Conservation (phyloP, 2,113 vertebrate species). For the Lagopus leucura region DNA sequence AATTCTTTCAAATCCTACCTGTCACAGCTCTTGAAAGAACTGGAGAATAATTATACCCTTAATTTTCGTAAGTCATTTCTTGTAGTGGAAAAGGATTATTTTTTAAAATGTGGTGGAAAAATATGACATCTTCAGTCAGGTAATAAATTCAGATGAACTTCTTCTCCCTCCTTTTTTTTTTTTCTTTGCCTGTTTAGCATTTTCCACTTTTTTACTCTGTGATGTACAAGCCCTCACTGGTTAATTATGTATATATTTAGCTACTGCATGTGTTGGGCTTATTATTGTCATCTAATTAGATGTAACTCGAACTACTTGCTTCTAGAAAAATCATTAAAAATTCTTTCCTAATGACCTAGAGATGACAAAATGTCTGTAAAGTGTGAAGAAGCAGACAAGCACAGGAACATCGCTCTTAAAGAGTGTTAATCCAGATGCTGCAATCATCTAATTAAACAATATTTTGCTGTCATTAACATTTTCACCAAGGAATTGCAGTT, state of each 20-base stretch:
- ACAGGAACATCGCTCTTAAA: constrained; percentile 83
- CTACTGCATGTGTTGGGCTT: constrained; percentile 89
- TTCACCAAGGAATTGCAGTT: constrained; percentile 86
- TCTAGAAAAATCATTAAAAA: constrained; percentile 99
- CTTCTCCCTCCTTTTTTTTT: constrained; percentile 9
- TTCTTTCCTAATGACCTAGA: constrained; percentile 96
- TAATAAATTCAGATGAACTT: constrained; percentile 77
- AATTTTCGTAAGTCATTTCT: constrained; percentile 42
- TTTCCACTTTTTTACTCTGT: constrained; percentile 80
- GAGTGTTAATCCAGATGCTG: constrained; percentile 91
- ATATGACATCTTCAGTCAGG: constrained; percentile 65
- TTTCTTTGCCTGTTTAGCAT: constrained; percentile 78
- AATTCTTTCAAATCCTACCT: constrained; percentile 29
- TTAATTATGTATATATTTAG: constrained; percentile 99
- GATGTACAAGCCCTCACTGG: constrained; percentile 86
- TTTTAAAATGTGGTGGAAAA: constrained; percentile 48
- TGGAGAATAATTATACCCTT: constrained; percentile 5
- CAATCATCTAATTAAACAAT: constrained; percentile 99
- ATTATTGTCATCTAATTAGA: constrained; percentile 99
- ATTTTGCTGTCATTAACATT: constrained; percentile 98
- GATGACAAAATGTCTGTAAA: constrained; percentile 98
- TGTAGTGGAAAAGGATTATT: constrained; percentile 28
- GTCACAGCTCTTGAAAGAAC: constrained; percentile 11
- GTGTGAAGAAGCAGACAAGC: constrained; percentile 89
- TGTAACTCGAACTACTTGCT: constrained; percentile 93